Percentiles rank a stretch among this genome's conserved stretches.
These are phyloP conservation scores for Sphaerodactylus townsendi DNA, from an alignment of 2,113 vertebrate genomes.

Conservation along the genomic window DNA sequence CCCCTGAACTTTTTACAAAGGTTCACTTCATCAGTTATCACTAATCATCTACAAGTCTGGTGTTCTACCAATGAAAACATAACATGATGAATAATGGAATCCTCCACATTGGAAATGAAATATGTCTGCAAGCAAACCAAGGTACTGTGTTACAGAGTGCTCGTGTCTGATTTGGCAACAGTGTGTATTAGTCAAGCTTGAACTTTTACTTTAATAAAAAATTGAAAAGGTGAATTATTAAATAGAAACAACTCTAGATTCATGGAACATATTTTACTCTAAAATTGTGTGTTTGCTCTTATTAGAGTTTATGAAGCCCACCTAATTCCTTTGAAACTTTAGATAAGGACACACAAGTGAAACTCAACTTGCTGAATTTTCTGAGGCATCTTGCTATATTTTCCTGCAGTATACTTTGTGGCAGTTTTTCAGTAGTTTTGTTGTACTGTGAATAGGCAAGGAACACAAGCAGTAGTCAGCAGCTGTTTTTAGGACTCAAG, in stretches of 20 bases:
- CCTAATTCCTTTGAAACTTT: not conserved
- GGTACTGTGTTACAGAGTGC: conserved; percentile 29
- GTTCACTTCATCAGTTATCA: conserved; percentile 66
- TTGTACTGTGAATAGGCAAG: no score
- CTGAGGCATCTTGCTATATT: no score
- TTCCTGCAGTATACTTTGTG: no score
- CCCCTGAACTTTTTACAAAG: conserved; percentile 64
- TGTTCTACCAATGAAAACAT: conserved; percentile 75
- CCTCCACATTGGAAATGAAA: conserved; percentile 52
- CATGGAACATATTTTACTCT: not conserved
- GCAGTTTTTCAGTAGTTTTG: no score
- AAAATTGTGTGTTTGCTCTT: not conserved
- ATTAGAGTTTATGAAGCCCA: not conserved
- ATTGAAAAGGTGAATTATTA: conserved; percentile 5
- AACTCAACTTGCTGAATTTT: not conserved
- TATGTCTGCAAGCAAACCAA: conserved; percentile 34
- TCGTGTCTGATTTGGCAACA: conserved; percentile 44
- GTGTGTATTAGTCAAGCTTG: conserved; percentile 5
- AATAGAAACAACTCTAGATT: conserved; percentile 33
- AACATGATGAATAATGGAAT: conserved; percentile 62
- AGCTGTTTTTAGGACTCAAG: no score
- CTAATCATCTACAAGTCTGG: conserved; percentile 69
- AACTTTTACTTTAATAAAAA: not conserved
- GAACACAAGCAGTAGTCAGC: no score
- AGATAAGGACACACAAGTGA: not conserved